Conservation (phyloP, 2,888 invertebrate species). For the Balanococcus diminutus region DNA sequence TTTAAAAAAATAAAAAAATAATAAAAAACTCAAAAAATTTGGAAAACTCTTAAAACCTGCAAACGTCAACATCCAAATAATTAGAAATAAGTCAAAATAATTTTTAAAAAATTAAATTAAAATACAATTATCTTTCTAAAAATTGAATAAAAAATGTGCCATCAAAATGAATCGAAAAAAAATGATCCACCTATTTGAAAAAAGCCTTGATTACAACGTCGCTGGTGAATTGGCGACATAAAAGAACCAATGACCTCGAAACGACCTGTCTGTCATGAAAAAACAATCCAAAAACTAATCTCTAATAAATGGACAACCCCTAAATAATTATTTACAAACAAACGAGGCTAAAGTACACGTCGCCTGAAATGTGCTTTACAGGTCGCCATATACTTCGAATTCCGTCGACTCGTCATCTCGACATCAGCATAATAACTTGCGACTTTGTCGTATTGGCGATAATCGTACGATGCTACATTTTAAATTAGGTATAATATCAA, state of each 20-base stretch:
- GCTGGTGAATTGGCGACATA: background rate
- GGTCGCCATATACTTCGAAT: background rate
- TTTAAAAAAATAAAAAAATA: no score
- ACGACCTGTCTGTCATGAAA: background rate
- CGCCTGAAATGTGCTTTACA: background rate
- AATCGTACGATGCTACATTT: background rate
- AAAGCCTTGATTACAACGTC: background rate
- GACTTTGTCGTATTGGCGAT: background rate
- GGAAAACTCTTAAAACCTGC: no score
- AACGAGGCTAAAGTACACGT: no score
- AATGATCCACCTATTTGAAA: no score
- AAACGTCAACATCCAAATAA: no score
- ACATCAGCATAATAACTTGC: background rate
- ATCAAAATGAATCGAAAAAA: no score
- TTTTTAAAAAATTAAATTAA: no score
- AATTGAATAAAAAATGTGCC: no score
- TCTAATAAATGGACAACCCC: background rate
- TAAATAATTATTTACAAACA: background rate
- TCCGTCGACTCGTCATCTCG: background rate
- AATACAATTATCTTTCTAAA: no score
- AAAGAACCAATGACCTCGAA: background rate
- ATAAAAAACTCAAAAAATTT: no score
- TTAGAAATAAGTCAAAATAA: no score
- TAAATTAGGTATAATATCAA: background rate
- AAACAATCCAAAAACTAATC: background rate